phyloP scores from a whole-genome alignment of 2,113 vertebrate genomes.

The Sander lucioperca region DNA sequence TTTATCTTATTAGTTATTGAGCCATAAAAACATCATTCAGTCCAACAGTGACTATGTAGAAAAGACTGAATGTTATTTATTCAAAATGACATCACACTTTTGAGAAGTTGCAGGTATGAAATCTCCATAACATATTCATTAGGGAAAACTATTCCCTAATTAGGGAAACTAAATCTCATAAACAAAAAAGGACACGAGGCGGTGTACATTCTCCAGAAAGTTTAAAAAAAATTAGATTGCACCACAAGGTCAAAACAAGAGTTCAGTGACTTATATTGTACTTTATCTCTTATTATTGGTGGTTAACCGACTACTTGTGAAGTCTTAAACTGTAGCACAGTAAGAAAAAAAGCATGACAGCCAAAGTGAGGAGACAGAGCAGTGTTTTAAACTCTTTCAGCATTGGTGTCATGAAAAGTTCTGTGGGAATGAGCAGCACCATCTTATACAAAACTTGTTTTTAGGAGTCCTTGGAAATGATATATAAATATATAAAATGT shows the following conservation, averaged over 20 bases:
- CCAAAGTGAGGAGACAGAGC: neutral
- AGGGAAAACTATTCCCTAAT: neutral
- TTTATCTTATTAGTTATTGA: neutral
- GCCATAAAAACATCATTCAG: neutral
- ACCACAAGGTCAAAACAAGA: neutral
- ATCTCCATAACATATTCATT: neutral
- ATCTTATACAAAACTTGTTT: neutral
- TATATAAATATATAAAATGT: neutral
- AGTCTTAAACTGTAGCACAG: neutral
- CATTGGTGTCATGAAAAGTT: neutral
- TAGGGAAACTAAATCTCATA: neutral
- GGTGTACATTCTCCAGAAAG: neutral
- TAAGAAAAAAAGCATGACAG: neutral
- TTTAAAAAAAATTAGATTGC: neutral
- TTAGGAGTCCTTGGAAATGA: neutral
- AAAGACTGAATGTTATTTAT: conserved; percentile 23
- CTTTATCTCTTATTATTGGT: neutral
- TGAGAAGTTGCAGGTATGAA: conserved; percentile 13
- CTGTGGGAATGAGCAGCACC: neutral
- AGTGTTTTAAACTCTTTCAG: neutral
- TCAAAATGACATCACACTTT: neutral
- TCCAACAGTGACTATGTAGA: neutral
- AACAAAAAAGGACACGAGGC: neutral
- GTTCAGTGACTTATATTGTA: neutral
- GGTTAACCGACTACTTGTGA: neutral